Evolutionary conservation across 1,140 invertebrate genomes (phyloP), one percentile per base, ranked within the genome.

Genomic region (Nasonia vitripennis): DNA sequence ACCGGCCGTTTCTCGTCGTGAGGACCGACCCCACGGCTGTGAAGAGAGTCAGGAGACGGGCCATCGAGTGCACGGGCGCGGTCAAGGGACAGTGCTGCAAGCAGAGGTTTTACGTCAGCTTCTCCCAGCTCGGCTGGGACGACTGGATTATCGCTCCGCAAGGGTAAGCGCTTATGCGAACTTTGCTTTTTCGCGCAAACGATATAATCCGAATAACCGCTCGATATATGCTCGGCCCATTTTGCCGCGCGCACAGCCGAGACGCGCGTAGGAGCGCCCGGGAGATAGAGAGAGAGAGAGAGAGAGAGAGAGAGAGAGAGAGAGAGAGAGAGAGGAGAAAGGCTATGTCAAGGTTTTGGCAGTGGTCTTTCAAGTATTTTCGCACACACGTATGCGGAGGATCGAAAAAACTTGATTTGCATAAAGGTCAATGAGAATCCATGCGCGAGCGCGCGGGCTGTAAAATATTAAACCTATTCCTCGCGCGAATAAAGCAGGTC

Each of bases 81-180:
- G 93, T 95, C 78, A 95, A 95, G 86, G 96, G 96, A 85, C 96
- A 97, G 90, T 99, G 98, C 92, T 98, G 98, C 93, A 98, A 98
- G 89, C 96, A 98, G 91, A 95, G 96, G 34, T 97, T 98, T 93
- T 98, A 97, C 94, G 97, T 99, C 71, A 97, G 96, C 91, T 99
- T 99, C 93, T 96, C 96, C 87, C 95, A 97, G 82, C 95, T 99
- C 20, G 97, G 97, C 82, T 99, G 98, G 98, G 97, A 98, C 91
- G 97, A 98, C 94, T 98, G 97, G 97, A 98, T 99, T 89, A 98
- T 98, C 86, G 97, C 97, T 62, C 98, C 98, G 7, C 94, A 95
- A 90, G 96, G 96, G 91, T 93, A 83, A 91, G 89, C 0, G 6
- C 27, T 27, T 27, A 27, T 27, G 27, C 27, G 27, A 27, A 67